Percentiles rank a stretch among this genome's conserved stretches.
Conservation (phyloP, 2,797 vertebrate genomes). For the Lepilemur ruficaudatus region DNA sequence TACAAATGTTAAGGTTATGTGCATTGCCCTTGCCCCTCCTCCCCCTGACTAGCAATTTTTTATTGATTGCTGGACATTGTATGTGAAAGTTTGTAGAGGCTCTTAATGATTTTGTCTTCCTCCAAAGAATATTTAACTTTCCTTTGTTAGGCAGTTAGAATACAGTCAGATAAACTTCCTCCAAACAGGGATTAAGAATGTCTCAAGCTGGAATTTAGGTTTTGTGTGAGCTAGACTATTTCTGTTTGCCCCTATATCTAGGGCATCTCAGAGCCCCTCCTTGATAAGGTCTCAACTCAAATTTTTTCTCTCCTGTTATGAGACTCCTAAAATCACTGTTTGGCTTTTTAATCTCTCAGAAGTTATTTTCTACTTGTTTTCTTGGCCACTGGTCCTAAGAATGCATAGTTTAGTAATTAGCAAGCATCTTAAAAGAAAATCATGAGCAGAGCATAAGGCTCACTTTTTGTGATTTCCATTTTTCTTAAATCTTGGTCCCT, state of each 20-base stretch:
- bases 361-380: conserved; percentile 15
- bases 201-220: background rate
- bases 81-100: background rate
- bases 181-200: background rate
- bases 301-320: background rate
- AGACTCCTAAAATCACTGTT: background rate
- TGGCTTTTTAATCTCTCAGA: background rate
- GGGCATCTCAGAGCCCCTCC: background rate
- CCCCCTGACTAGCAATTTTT: background rate
- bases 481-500: background rate
- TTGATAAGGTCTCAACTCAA: background rate
- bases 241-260: background rate
- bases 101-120: background rate
- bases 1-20: too few species aligned
- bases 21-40: too few species aligned
- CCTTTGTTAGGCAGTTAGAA: background rate
- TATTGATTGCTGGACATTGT: background rate
- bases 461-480: background rate
- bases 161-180: background rate
- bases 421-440: background rate
- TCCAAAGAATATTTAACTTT: background rate
- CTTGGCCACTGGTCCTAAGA: background rate
- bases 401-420: background rate
- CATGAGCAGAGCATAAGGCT: background rate
- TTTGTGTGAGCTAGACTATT: background rate